phyloP scores from a whole-genome alignment of 2,113 vertebrate genomes.

The Forbesichthys papilliferus region DNA sequence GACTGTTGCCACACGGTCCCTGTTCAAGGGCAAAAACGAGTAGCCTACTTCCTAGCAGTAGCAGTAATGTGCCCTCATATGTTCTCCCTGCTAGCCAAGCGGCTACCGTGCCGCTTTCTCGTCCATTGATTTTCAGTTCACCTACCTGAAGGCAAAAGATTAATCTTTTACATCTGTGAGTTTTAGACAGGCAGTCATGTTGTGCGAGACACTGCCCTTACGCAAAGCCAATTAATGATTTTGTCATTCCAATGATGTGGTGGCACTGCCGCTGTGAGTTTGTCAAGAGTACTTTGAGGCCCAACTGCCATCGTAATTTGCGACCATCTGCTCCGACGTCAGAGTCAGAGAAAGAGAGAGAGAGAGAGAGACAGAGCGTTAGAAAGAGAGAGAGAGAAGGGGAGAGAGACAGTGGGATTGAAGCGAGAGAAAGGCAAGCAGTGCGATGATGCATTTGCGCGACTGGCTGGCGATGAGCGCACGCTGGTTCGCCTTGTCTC shows the following conservation, averaged over 20 bases:
- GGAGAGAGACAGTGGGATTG: constrained; percentile 1
- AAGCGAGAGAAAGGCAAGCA: constrained; percentile 57
- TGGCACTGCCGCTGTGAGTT: constrained; percentile 78
- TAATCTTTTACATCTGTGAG: constrained; percentile 85
- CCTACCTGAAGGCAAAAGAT: constrained; percentile 82
- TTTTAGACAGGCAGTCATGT: constrained; percentile 82
- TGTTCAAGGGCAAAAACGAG: constrained; percentile 74
- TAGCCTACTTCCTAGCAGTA: constrained; percentile 43
- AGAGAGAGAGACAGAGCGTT: neutral
- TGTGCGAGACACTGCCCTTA: constrained; percentile 83
- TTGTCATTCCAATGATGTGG: constrained; percentile 86
- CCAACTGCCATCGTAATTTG: constrained; percentile 86
- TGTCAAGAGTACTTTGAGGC: constrained; percentile 81
- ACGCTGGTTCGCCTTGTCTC: constrained; percentile 83
- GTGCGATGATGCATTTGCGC: constrained; percentile 83
- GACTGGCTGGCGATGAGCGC: constrained; percentile 75
- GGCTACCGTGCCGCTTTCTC: constrained; percentile 57
- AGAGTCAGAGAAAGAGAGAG: constrained; percentile 55
- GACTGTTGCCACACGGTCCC: constrained; percentile 48
- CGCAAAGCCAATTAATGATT: constrained; percentile 91
- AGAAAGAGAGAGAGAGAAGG: constrained; percentile 4
- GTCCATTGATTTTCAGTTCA: constrained; percentile 77
- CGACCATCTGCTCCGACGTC: constrained; percentile 87
- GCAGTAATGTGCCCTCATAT: constrained; percentile 51
- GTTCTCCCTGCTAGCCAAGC: constrained; percentile 70